Evolutionary conservation across 2,113 vertebrate genomes (phyloP).

Genomic region (Mesocricetus auratus): DNA sequence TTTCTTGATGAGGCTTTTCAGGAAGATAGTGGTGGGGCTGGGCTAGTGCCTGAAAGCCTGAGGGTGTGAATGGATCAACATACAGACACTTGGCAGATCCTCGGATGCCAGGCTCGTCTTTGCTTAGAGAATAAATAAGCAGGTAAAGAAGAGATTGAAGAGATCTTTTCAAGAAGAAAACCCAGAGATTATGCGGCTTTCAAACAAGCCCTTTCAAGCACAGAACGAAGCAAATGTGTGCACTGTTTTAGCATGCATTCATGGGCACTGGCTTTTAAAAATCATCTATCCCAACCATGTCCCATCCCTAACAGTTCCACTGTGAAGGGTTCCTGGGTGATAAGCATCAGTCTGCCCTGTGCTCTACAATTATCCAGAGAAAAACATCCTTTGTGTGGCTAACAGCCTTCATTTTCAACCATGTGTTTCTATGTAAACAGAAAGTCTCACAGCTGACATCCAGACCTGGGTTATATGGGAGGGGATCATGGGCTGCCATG

Average conservation of each 20-base stretch:
- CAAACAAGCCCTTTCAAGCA: not conserved
- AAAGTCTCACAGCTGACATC: not conserved
- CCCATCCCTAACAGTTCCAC: not conserved
- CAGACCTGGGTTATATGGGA: not conserved
- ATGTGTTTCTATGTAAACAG: not conserved
- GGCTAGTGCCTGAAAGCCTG: slow-evolving; percentile 43
- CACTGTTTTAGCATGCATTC: slow-evolving; percentile 26
- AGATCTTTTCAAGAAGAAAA: slow-evolving; percentile 60
- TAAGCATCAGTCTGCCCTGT: slow-evolving; percentile 46
- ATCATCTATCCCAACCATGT: slow-evolving; percentile 17
- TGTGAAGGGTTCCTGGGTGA: not conserved
- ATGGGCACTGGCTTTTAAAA: slow-evolving; percentile 41
- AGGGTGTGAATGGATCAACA: slow-evolving; percentile 44
- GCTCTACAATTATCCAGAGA: slow-evolving; percentile 51
- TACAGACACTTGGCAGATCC: slow-evolving; percentile 42
- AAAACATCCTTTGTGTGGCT: slow-evolving; percentile 33
- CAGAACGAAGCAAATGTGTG: slow-evolving; percentile 38
- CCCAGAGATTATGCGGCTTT: slow-evolving; percentile 36
- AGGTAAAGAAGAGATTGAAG: slow-evolving; percentile 18
- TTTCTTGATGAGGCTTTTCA: slow-evolving; percentile 69
- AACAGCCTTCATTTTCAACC: slow-evolving; percentile 20
- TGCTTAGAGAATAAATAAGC: slow-evolving; percentile 51
- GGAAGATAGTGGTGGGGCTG: not conserved
- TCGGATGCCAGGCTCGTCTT: slow-evolving; percentile 51
- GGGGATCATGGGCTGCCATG: not conserved